phyloP scores from a whole-genome alignment of 2,113 vertebrate species.

The Aix galericulata region DNA sequence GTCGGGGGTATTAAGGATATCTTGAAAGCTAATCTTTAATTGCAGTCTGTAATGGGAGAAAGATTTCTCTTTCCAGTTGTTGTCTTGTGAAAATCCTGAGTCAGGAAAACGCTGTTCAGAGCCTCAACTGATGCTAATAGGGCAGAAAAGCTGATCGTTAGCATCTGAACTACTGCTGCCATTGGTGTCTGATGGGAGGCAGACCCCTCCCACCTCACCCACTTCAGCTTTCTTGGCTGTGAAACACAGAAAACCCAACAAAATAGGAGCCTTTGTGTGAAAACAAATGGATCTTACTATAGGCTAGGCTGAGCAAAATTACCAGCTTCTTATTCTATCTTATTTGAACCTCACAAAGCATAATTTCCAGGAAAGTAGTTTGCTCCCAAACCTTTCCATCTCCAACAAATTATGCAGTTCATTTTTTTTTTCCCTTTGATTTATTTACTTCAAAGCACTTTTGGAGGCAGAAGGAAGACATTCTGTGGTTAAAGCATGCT shows the following conservation, averaged over 20 bases:
- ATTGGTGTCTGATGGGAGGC: neutral
- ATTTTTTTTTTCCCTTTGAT: neutral
- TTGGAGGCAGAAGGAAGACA: neutral
- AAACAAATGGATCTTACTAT: neutral
- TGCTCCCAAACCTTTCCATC: neutral
- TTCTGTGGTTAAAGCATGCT: neutral
- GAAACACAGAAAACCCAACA: neutral
- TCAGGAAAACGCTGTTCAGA: neutral
- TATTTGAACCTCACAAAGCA: neutral
- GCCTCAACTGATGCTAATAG: neutral
- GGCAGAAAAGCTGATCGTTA: neutral
- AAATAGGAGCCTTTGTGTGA: constrained; percentile 31
- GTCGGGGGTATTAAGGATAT: neutral
- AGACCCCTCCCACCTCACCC: neutral
- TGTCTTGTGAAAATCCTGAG: constrained; percentile 11
- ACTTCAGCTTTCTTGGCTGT: constrained; percentile 40
- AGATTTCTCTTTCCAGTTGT: neutral
- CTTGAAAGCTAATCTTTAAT: neutral
- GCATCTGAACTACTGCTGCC: neutral
- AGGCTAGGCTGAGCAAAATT: constrained; percentile 8
- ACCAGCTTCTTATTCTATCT: neutral
- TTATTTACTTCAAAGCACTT: neutral
- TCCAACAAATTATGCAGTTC: neutral
- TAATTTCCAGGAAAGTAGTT: neutral
- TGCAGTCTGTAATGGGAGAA: neutral